A percentile compares a stretch with the other conserved stretches of the same genome.
Conservation (phyloP, 2,888 invertebrate species). For the Harmothoe impar region DNA sequence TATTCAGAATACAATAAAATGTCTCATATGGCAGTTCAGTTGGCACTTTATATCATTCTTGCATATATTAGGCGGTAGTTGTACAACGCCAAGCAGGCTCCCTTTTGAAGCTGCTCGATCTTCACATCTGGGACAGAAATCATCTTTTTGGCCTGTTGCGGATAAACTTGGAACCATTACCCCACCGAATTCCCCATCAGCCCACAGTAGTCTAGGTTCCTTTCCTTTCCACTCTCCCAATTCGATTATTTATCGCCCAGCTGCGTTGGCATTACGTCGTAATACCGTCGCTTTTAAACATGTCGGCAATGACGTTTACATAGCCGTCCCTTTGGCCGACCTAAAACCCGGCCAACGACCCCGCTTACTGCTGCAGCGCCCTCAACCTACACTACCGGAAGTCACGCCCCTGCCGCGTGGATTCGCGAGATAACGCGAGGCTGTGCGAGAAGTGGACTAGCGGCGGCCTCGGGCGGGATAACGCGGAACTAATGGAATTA, state of each 20-base stretch:
- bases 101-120: no score
- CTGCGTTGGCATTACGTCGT: neutral
- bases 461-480: neutral
- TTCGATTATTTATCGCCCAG: neutral
- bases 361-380: neutral
- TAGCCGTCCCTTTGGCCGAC: neutral
- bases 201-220: neutral
- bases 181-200: no score
- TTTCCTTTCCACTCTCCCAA: neutral
- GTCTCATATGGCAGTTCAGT: no score
- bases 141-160: neutral
- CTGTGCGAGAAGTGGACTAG: neutral
- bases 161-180: neutral
- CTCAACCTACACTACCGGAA: neutral
- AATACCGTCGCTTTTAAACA: neutral
- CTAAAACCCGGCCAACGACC: neutral
- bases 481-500: neutral
- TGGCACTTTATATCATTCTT: no score
- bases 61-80: no score
- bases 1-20: no score
- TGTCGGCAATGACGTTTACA: neutral
- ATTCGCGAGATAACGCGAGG: neutral
- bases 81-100: no score
- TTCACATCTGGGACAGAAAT: no score
- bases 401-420: slow-evolving; percentile 30